Conservation (phyloP, 2,797 vertebrate species). For the Gadopsis bispinosus region DNA sequence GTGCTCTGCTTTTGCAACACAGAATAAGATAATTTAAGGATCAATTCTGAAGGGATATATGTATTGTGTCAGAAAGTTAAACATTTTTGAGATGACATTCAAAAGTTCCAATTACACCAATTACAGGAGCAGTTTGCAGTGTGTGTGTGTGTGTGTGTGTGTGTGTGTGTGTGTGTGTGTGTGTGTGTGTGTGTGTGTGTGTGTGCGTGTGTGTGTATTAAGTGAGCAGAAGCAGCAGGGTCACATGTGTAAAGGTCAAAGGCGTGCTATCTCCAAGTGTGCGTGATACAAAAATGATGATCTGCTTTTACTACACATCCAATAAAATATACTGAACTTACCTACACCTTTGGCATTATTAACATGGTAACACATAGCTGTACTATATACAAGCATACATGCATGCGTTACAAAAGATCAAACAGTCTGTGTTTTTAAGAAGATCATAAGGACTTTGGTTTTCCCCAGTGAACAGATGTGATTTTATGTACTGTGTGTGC, state of each 20-base stretch:
- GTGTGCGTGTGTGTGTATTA: not conserved
- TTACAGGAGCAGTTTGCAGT: not conserved
- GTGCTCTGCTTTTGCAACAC: not conserved
- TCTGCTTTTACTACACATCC: not conserved
- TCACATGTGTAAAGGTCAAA: constrained; percentile 42
- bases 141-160: too few species aligned
- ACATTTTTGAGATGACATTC: constrained; percentile 8
- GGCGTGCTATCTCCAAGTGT: not conserved
- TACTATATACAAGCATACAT: not conserved
- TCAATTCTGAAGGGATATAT: not conserved
- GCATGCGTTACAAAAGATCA: not conserved
- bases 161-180: too few species aligned
- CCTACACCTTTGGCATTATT: not conserved
- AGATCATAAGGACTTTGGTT: constrained; percentile 11
- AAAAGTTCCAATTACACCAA: constrained; percentile 25
- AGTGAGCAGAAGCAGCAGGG: constrained; percentile 5
- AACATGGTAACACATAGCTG: not conserved
- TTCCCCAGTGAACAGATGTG: constrained; percentile 27
- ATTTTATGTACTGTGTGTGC: constrained; percentile 23
- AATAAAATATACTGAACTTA: not conserved
- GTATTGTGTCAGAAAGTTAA: not conserved
- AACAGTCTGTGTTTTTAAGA: not conserved
- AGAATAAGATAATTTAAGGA: constrained; percentile 7
- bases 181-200: not conserved
- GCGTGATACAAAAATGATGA: not conserved